A percentile compares a stretch with the other conserved stretches of the same genome.
Conservation (phyloP, 2,797 vertebrate genomes). For the Phoebastria nigripes region DNA sequence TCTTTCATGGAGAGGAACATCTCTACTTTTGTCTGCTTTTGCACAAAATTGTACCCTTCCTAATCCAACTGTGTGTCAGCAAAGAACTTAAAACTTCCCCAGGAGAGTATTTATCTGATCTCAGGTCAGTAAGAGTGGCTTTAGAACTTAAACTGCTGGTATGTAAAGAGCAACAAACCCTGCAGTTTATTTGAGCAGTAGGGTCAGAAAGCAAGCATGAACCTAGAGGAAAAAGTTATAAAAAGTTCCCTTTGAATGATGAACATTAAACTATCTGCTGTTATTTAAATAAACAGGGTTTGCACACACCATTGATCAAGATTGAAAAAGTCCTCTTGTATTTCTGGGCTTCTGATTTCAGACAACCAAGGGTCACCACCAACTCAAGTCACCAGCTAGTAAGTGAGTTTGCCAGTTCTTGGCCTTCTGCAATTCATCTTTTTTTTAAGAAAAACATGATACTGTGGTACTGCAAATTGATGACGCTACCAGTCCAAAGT, state of each 20-base stretch:
- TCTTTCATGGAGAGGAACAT: background rate
- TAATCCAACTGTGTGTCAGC: slow-evolving; percentile 25
- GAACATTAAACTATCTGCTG: slow-evolving; percentile 11
- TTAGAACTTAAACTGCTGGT: slow-evolving; percentile 50
- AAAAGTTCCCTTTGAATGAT: slow-evolving; percentile 26
- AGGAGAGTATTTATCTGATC: slow-evolving; percentile 34
- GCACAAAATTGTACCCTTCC: background rate
- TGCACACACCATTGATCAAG: background rate
- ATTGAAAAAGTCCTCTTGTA: background rate
- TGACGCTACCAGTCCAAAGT: background rate
- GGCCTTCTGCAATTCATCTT: background rate
- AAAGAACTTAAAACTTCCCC: slow-evolving; percentile 57
- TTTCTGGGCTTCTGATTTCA: slow-evolving; percentile 42
- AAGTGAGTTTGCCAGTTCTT: background rate
- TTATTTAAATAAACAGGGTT: slow-evolving; percentile 35
- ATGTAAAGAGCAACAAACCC: slow-evolving; percentile 54
- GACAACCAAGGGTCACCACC: background rate
- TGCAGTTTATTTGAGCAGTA: slow-evolving; percentile 24
- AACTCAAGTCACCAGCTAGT: background rate
- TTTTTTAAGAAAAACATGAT: background rate
- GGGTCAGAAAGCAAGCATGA: slow-evolving; percentile 34
- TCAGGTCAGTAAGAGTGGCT: slow-evolving; percentile 32
- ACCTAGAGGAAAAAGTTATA: background rate
- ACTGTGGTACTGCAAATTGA: background rate
- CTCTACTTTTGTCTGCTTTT: background rate